Evolutionary conservation across 2,113 vertebrate genomes (phyloP), one percentile per base, ranked within the genome.

Genomic region (Orycteropus afer): DNA sequence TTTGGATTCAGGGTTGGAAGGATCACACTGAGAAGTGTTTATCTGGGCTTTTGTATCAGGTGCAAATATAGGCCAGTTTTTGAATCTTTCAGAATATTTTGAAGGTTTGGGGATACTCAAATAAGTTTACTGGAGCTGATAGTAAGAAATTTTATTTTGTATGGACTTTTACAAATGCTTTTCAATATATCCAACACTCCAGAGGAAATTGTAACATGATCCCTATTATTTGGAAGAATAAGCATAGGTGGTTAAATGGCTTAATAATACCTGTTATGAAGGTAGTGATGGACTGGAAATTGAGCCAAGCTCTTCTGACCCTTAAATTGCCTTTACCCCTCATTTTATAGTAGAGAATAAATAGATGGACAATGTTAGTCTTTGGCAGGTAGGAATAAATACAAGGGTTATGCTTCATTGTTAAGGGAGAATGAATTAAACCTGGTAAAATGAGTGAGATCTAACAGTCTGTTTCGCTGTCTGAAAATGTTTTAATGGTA

Each of bases 1-100:
- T 11, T 69, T 95, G 42, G 57, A 91, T 86, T 92, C 85, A 90
- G 77, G 87, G 55, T 63, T 53, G 73, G 65, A 85, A 95, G 84
- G 51, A 77, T 55, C 27, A 57, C 37, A n/a, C 27, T 91, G 53
- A 71, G 77, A 63, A 67, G 45, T 25, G n/a, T 84, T 85, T 74
- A 74, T 82, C 5, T 37, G 53, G 37, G 27, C 3, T 87, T 90
- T 88, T 81, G 57, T 86, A 83, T 15, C 27, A 81, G 47, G 2
- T 74, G 17, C 29, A 83, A 18, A 55, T 82, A n/a, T 47, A 73
- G 69, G 40, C 27, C 10, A 87, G 37, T 55, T 97, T 96, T 90
- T 53, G 20, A 57, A 65, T 74, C 49, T 55, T 83, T 69, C 83
- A 86, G 3, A 89, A 49, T 90, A 34, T 73, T 93, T 91, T 47